Percentiles rank a stretch among this genome's conserved stretches.
phyloP scores from a whole-genome alignment of 2,113 vertebrate genomes.

The human (Homo sapiens) region DNA sequence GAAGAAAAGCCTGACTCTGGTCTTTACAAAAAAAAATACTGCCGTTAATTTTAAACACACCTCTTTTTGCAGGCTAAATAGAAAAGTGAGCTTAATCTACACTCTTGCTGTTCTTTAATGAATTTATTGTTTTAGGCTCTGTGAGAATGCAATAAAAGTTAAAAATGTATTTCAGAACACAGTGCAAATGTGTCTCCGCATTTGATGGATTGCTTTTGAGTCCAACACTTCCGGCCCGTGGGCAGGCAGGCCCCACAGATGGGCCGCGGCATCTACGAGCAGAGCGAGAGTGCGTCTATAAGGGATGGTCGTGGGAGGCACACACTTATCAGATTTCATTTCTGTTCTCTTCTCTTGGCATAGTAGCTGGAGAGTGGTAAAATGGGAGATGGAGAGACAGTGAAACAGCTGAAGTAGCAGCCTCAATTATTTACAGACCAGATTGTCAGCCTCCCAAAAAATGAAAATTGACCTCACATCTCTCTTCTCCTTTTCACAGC shows the following conservation, averaged over 20 bases:
- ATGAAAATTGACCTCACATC: neutral
- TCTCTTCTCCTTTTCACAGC: neutral
- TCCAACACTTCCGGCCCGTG: neutral
- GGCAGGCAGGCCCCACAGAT: constrained; percentile 22
- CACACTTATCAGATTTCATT: neutral
- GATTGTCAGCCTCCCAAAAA: neutral
- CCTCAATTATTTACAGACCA: neutral
- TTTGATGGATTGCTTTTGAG: neutral
- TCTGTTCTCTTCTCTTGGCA: constrained; percentile 41
- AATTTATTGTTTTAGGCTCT: constrained; percentile 48
- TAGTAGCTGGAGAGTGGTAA: neutral
- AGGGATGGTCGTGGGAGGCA: constrained; percentile 31
- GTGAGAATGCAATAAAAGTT: neutral
- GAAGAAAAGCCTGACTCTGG: neutral
- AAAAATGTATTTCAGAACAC: neutral
- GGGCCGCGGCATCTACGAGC: neutral
- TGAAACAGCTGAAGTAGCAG: neutral
- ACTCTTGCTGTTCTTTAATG: constrained; percentile 53
- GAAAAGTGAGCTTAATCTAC: neutral
- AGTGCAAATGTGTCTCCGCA: neutral
- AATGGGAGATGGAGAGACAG: neutral
- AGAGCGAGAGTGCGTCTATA: neutral
- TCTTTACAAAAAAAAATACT: neutral
- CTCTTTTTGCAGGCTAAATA: constrained; percentile 14
- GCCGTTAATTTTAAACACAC: constrained; percentile 57